Base-by-base conservation (phyloP, 37 sponge, comb jelly and placozoan species). In the Corticium candelabrum region DNA sequence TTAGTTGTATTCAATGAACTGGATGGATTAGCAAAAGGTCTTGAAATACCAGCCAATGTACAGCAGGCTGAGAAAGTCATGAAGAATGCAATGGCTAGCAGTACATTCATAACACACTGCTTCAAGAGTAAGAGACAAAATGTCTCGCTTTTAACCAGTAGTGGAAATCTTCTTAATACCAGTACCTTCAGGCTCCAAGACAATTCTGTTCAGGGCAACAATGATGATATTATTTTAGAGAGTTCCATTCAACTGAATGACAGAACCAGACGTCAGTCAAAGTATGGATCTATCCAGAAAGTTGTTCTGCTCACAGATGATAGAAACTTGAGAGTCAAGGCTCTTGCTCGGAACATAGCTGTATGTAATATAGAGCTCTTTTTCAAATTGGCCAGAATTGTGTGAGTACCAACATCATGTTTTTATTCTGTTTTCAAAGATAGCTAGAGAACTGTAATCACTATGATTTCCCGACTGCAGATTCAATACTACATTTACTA, bases 251-350 rank as follows among this genome's bases (percentile, higher is more conserved):
- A 77, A 39, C 85, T 92, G 1, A 86, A 86, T 34, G 40, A 76
- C 2, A 34, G 40, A 3, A 70, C 41, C 68, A 29, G 36, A 1
- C 35, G 34, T 34, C 30, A 3, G 68, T 68, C 73, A 37, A 34
- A n/a, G 0, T 3, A 2, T 73, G 74, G 30, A 5, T 3, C 21
- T 21, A 21, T 50, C 15, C 62, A 21, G 21, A 21, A 50, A 1
- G 94, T 93, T 15, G 86, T 90, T 0, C 78, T 93, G 30, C 68
- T 93, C 37, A 93, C 94, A 37, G 91, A 90, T 41, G 94, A 93
- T 79, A 84, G 94, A 68, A 93, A 93, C 74, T 69, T 93, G 62
- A 41, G 94, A 40, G 94, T 93, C 29, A 93, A 93, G 81, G 87
- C 94, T 0, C 88, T 81, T 70, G 88, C 86, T 29, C 41, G 69